Base-by-base conservation (phyloP, 2,888 invertebrate species). In the Colostygia pectinataria region DNA sequence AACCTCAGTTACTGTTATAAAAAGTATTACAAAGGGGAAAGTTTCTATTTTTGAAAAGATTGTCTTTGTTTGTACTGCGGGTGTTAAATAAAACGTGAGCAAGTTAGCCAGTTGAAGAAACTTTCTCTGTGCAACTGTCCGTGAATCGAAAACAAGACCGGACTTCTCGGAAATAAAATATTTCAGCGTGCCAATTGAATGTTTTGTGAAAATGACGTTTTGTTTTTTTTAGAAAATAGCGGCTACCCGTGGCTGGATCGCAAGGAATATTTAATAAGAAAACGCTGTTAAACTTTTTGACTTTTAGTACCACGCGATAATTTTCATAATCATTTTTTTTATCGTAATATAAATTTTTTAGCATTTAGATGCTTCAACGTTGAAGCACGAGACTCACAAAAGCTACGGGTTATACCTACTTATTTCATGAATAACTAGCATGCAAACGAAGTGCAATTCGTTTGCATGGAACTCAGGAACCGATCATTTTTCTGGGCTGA, bases 41-140 rank as follows among this genome's bases (percentile, higher is more conserved):
- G 62, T 66, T 76, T 71, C 69, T 74, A 76, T 77, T 80, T 78
- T 70, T 49, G 68, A 72, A 46, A 65, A 42, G 20, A 56, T 54
- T 69, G 62, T 73, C 71, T 77, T 71, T 68, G 65, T 72, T 68
- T 43, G 55, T 63, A 61, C 59, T 43, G 37, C 57, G 51, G 47
- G 71, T 68, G 74, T 74, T 68, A 73, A 71, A 71, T 68, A 70
- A 71, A 74, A 78, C 71, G 67, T 61, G 63, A 58, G 63, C 66
- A 60, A 72, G 73, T 76, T 74, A 65, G 66, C 63, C 62, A 66
- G 61, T 63, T 48, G 54, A 51, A 57, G 36, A 57, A 70, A 78
- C 69, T 74, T 77, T 71, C 50, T 45, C 56, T 57, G 57, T 60
- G 57, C 60, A 63, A 58, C 61, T 59, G 54, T 52, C 55, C 55